Conservation (phyloP, 2,888 invertebrate genomes). For the Aspidiotus rigidus region DNA sequence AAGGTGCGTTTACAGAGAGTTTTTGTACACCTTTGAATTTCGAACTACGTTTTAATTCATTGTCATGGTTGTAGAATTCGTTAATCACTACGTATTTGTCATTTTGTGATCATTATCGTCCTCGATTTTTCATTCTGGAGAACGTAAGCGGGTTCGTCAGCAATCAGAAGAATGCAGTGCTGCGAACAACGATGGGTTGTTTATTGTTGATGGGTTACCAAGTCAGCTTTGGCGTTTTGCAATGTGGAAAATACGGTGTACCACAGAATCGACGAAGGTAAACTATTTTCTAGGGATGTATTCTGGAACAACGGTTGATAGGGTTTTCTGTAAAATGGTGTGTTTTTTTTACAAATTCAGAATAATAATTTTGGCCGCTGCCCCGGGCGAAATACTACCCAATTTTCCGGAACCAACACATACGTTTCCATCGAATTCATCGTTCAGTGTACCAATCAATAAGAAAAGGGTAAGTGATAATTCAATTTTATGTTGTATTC, state of each 20-base stretch:
- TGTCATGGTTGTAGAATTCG: slow-evolving; percentile 52
- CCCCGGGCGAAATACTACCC: slow-evolving; percentile 66
- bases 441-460: slow-evolving; percentile 51
- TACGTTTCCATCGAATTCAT: slow-evolving; percentile 58
- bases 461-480: slow-evolving; percentile 46
- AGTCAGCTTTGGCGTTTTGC: slow-evolving; percentile 74
- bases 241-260: slow-evolving; percentile 77
- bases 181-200: slow-evolving; percentile 67
- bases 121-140: slow-evolving; percentile 72
- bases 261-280: slow-evolving; percentile 68
- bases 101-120: slow-evolving; percentile 76
- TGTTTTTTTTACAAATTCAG: slow-evolving; percentile 40
- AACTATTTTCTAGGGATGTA: neutral
- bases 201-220: slow-evolving; percentile 77
- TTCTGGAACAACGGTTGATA: neutral
- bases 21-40: too few relatives aligned
- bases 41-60: slow-evolving; percentile 35
- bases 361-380: slow-evolving; percentile 69
- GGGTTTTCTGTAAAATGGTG: too few relatives aligned
- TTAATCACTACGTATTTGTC: slow-evolving; percentile 71
- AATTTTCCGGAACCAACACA: slow-evolving; percentile 69
- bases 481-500: neutral
- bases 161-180: slow-evolving; percentile 68
- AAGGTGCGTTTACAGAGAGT: slow-evolving; percentile 46
- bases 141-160: slow-evolving; percentile 79